Conservation (phyloP, 2,797 vertebrate species). For the Artibeus jamaicensis region DNA sequence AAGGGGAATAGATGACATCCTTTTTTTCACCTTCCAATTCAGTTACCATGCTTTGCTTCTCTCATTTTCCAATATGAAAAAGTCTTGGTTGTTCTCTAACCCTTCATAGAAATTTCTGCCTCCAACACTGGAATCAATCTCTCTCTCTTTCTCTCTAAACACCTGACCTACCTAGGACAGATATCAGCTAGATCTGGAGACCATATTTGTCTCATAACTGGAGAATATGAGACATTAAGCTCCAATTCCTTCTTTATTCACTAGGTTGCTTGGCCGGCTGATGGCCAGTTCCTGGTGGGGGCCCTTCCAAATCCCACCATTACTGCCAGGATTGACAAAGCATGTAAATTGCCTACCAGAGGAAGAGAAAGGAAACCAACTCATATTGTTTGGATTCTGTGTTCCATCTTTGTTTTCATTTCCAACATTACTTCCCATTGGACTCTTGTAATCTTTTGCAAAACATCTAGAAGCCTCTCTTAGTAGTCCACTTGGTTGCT, state of each 20-base stretch:
- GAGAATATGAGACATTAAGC: not conserved
- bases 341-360: not conserved
- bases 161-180: not conserved
- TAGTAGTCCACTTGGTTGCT: not conserved
- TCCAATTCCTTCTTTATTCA: too few relatives aligned
- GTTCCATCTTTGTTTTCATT: not conserved
- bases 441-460: not conserved
- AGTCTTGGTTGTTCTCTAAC: not conserved
- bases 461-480: not conserved
- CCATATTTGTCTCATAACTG: not conserved
- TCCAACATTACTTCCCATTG: not conserved
- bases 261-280: not conserved
- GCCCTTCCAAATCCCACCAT: not conserved
- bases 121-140: not conserved
- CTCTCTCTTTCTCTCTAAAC: not conserved
- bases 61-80: constrained; percentile 30
- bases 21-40: not conserved
- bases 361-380: not conserved
- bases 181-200: not conserved
- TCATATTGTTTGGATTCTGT: not conserved
- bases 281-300: not conserved
- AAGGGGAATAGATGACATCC: not conserved
- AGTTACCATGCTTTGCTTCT: not conserved
- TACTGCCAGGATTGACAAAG: not conserved
- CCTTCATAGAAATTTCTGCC: not conserved